Evolutionary conservation across 1,140 invertebrate genomes (phyloP).

Genomic region (Hestina assimilis): DNA sequence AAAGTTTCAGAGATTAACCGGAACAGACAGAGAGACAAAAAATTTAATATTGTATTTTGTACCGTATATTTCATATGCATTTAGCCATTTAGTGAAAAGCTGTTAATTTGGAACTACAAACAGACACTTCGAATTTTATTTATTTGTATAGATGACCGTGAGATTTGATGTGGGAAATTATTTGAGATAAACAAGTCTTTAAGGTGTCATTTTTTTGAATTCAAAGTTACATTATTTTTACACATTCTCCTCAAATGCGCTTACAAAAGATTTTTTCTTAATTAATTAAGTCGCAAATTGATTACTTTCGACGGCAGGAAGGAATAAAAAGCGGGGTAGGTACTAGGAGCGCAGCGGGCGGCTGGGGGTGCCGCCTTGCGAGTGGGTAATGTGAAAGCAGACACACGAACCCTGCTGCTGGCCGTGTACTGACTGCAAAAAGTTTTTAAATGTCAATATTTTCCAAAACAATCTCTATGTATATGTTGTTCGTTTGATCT

Average conservation of each 20-base stretch:
- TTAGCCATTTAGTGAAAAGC: too few species aligned
- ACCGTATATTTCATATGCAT: too few species aligned
- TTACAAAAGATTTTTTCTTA: conserved; percentile 52
- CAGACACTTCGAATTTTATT: too few species aligned
- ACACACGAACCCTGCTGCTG: conserved; percentile 76
- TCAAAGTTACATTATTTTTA: neutral
- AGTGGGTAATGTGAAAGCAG: conserved; percentile 77
- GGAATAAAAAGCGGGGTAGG: conserved; percentile 73
- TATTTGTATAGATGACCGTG: too few species aligned
- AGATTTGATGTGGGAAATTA: too few species aligned
- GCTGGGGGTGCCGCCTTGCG: conserved; percentile 67
- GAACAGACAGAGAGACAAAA: too few species aligned
- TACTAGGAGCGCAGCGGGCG: conserved; percentile 64
- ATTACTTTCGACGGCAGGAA: conserved; percentile 75
- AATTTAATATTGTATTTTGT: too few species aligned
- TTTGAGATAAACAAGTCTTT: too few species aligned
- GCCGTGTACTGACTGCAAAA: conserved; percentile 54
- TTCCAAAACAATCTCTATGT: conserved; percentile 5
- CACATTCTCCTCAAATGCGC: conserved; percentile 1
- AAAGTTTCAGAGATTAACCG: too few species aligned
- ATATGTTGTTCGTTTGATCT: too few species aligned
- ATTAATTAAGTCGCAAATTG: conserved; percentile 77
- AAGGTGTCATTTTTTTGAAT: too few species aligned
- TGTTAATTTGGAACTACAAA: too few species aligned
- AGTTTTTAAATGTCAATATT: conserved; percentile 25